Conservation (phyloP, 2,888 invertebrate species). For the Protophormia terraenovae region DNA sequence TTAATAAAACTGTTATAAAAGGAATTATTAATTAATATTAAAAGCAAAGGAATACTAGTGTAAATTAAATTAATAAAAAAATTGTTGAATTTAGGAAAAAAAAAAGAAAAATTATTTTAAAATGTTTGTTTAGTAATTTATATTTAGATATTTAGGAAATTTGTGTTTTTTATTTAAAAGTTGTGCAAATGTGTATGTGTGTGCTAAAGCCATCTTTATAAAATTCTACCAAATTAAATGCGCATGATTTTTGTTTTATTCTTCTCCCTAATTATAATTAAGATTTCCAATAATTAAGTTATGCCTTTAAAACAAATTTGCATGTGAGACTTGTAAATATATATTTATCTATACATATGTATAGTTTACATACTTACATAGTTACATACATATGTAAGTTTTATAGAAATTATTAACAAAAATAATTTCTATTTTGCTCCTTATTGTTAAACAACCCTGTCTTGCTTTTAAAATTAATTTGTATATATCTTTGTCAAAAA, state of each 20-base stretch:
- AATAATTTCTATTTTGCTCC: background rate
- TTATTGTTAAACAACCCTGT: background rate
- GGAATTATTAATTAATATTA: no score
- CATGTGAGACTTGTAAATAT: conserved; percentile 33
- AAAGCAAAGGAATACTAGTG: no score
- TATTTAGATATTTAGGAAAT: no score
- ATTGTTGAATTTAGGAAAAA: no score
- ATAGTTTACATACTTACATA: no score
- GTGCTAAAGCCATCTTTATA: background rate
- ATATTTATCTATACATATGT: background rate
- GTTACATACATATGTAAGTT: no score
- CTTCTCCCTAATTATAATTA: background rate
- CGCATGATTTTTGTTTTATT: conserved; percentile 41
- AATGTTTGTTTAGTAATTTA: no score
- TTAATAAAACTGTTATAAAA: no score
- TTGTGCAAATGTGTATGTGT: conserved; percentile 37
- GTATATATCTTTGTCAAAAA: no score
- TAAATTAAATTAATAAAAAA: no score
- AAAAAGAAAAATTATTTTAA: no score
- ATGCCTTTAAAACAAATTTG: background rate
- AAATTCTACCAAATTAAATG: conserved; percentile 13
- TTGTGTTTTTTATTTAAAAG: no score
- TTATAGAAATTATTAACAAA: background rate
- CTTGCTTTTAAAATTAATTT: conserved; percentile 50
- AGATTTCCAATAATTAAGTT: background rate